A percentile compares a stretch with the other conserved stretches of the same genome.
Conservation (phyloP, 2,888 invertebrate genomes). For the Phasia obesa region DNA sequence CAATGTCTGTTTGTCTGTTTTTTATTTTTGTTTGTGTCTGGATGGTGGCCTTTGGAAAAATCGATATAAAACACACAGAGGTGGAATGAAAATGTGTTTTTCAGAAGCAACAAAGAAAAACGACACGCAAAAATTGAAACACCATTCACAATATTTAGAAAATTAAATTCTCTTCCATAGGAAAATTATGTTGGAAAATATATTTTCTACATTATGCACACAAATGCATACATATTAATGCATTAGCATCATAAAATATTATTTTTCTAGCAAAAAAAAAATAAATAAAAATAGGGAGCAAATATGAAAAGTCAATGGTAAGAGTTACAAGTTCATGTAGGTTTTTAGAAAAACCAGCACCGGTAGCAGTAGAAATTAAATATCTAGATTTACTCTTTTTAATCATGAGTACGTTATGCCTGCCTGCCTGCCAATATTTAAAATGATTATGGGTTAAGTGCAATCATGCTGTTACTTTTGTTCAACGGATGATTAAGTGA, state of each 20-base stretch:
- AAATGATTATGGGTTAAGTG: constrained; percentile 59
- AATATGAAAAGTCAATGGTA: constrained; percentile 58
- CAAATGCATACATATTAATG: constrained; percentile 4
- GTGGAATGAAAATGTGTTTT: constrained; percentile 30
- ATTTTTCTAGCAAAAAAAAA: constrained; percentile 3
- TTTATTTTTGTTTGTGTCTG: background rate
- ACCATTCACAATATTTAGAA: constrained; percentile 29
- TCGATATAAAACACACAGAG: constrained; percentile 51
- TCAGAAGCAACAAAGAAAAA: constrained; percentile 17
- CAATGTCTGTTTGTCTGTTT: constrained; percentile 3
- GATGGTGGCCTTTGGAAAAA: constrained; percentile 33
- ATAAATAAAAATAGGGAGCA: constrained; percentile 31
- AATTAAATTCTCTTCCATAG: constrained; percentile 28
- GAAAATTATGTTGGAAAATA: constrained; percentile 43
- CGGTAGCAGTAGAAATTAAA: constrained; percentile 26
- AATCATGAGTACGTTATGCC: background rate
- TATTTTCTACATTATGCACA: constrained; percentile 20
- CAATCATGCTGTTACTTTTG: background rate
- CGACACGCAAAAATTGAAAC: constrained; percentile 51
- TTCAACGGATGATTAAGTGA: constrained; percentile 21
- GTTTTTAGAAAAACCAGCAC: constrained; percentile 17
- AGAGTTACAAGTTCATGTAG: constrained; percentile 67
- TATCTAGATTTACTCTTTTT: constrained; percentile 19
- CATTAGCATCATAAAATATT: constrained; percentile 39
- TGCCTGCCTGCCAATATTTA: constrained; percentile 10